phyloP scores from a whole-genome alignment of 2,888 invertebrate genomes.

The Chalcosyrphus nemorum region DNA sequence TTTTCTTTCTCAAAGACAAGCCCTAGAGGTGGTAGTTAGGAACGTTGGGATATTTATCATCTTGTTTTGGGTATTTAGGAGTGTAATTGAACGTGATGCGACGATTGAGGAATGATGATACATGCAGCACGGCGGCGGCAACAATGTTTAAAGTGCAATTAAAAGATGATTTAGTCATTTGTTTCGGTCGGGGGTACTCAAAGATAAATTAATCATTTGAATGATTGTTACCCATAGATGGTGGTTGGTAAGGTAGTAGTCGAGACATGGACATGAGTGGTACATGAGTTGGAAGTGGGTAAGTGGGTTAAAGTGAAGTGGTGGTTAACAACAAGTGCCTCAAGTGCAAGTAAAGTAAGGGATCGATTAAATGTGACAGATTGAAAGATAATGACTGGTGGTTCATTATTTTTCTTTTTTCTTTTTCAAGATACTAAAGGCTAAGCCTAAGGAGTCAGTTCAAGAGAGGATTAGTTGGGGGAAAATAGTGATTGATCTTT shows the following conservation, averaged over 20 bases:
- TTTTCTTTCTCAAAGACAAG: conserved; percentile 30
- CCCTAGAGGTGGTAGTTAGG: conserved; percentile 58
- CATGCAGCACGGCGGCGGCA: no score
- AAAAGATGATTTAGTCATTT: conserved; percentile 70
- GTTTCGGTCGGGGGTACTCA: conserved; percentile 34
- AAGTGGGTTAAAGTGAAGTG: conserved; percentile 41
- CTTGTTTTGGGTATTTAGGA: conserved; percentile 50
- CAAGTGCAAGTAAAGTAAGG: conserved; percentile 30
- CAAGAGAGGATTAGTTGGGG: no score
- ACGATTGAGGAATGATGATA: conserved; percentile 42
- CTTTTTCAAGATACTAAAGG: no score
- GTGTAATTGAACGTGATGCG: conserved; percentile 51
- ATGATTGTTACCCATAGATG: conserved; percentile 1
- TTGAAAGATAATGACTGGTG: conserved; percentile 53
- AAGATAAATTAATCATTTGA: conserved; percentile 30
- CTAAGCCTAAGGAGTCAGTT: neutral
- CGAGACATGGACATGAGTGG: neutral
- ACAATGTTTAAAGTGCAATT: conserved; percentile 63
- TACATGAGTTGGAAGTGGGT: conserved; percentile 7
- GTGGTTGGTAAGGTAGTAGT: no score
- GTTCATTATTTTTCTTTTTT: conserved; percentile 7
- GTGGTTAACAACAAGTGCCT: conserved; percentile 23
- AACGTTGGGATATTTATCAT: conserved; percentile 57
- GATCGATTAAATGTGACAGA: conserved; percentile 63
- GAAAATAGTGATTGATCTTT: neutral